Base-by-base conservation (phyloP, 2,113 vertebrate species). In the Pteropus alecto region DNA sequence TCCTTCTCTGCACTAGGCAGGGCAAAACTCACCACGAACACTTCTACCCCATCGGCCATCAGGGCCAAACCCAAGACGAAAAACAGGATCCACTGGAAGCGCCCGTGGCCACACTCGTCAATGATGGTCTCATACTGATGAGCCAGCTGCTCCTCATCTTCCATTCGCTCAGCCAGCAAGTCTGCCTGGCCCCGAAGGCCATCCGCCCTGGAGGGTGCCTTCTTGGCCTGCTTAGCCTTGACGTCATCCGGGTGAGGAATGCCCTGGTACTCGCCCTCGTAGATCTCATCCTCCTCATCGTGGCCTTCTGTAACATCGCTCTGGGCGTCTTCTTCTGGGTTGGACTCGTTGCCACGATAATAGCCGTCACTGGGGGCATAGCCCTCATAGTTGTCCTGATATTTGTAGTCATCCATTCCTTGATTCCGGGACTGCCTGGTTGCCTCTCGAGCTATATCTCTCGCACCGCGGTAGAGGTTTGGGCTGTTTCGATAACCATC, bases 191-290 rank as follows among this genome's bases (percentile, higher is more conserved):
- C 99, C 61, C 96, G 98, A 78, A 98, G 98, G 12, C 98, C 98
- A 35, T 98, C 98, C 3, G 46, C 98, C 87, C 99, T 46, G 0
- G 99, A 96, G 97, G 98, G 90, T 0, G 95, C 97, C 98, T 98
- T 97, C 95, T 98, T 95, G 98, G 98, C 95, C 95, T 98, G 98
- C 12, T 99, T 99, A 90, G 99, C 98, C 98, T 99, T 99, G 97
- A 99, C 98, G 89, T 99, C 99, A 38, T 99, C 99, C 0, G 99
- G 99, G 96, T 99, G 99, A 2, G 99, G 99, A 96, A 99, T 98
- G 67, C 99, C 99, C 98, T 99, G 99, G 98, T 99, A 99, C 96
- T 99, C 99, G 18, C 99, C 99, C 97, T 99, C 99, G 2, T 99
- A 99, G 98, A 99, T 99, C 96, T 99, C 99, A 6, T 99, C 99